Evolutionary conservation across 2,113 vertebrate genomes (phyloP).

Genomic region (Atractosteus spatula): DNA sequence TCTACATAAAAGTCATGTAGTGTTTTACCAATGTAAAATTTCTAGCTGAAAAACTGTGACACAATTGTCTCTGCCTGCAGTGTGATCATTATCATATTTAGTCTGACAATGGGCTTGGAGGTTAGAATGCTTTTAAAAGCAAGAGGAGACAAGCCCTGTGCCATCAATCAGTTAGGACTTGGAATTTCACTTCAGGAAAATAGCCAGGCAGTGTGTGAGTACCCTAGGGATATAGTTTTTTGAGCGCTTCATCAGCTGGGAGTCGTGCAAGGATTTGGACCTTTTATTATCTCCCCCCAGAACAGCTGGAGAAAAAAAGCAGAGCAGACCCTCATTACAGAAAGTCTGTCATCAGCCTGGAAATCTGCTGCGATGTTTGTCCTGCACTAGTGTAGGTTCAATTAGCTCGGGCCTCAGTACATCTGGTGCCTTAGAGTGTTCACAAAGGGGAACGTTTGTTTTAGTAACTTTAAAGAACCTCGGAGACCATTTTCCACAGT

Average conservation of each 20-base stretch:
- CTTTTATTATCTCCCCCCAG: slow-evolving; percentile 63
- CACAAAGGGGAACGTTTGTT: slow-evolving; percentile 34
- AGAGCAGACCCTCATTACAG: slow-evolving; percentile 44
- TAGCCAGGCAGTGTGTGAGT: slow-evolving; percentile 36
- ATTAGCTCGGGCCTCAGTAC: slow-evolving; percentile 51
- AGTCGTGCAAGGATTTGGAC: slow-evolving; percentile 31
- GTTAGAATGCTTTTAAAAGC: slow-evolving; percentile 29
- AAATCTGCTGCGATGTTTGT: slow-evolving; percentile 38
- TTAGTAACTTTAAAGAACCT: slow-evolving; percentile 42
- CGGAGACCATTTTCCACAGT: slow-evolving; percentile 32
- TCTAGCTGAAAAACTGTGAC: slow-evolving; percentile 12
- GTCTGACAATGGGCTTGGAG: slow-evolving; percentile 16
- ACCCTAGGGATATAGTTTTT: slow-evolving; percentile 31
- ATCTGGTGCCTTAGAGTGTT: slow-evolving; percentile 39
- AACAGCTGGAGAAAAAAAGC: slow-evolving; percentile 66
- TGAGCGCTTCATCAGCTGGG: slow-evolving; percentile 9
- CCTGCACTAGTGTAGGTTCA: slow-evolving; percentile 44
- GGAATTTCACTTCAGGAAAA: slow-evolving; percentile 47
- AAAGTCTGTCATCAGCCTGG: slow-evolving; percentile 60
- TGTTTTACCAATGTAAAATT: too few species aligned
- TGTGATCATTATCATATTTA: slow-evolving; percentile 43
- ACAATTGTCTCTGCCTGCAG: slow-evolving; percentile 12
- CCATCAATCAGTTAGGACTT: slow-evolving; percentile 55
- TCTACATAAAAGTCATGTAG: neutral
- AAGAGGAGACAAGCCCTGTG: slow-evolving; percentile 60